Conservation (phyloP, 2,888 invertebrate genomes). For the Petrolisthes manimaculis region DNA sequence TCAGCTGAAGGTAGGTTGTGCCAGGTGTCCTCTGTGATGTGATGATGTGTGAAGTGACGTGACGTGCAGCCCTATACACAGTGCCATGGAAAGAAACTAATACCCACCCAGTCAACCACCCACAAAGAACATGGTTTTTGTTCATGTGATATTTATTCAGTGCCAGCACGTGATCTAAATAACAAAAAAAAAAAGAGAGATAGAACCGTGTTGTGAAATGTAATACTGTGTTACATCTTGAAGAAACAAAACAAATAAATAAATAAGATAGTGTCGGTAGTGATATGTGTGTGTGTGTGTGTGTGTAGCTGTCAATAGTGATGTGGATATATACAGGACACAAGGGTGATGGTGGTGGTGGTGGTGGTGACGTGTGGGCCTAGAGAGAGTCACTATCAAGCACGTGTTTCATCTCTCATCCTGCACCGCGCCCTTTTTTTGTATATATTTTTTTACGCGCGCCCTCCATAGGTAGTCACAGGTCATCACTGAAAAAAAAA, state of each 20-base stretch:
- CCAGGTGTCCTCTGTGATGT: constrained; percentile 33
- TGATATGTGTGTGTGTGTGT: neutral
- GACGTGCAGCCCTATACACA: neutral
- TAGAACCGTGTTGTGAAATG: no score
- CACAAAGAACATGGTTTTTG: neutral
- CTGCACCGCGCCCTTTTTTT: constrained; percentile 40
- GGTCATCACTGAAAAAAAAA: neutral
- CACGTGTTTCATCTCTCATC: constrained; percentile 41
- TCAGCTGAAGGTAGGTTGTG: constrained; percentile 64
- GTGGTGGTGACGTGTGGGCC: constrained; percentile 7
- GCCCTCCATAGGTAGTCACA: constrained; percentile 26
- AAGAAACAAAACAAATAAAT: neutral
- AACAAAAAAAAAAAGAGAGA: no score
- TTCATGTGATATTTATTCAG: neutral
- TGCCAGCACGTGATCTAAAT: no score
- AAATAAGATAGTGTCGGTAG: neutral
- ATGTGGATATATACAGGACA: neutral
- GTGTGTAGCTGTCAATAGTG: constrained; percentile 8
- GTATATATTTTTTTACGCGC: constrained; percentile 45
- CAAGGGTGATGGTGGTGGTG: constrained; percentile 7
- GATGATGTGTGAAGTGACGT: constrained; percentile 33
- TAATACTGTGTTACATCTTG: neutral
- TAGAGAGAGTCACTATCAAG: constrained; percentile 5
- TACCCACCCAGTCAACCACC: no score
- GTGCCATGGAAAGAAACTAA: constrained; percentile 19